A percentile compares a stretch with the other conserved stretches of the same genome.
Evolutionary conservation across 2,797 vertebrate species (phyloP).

Genomic region (Chloroceryle inda): DNA sequence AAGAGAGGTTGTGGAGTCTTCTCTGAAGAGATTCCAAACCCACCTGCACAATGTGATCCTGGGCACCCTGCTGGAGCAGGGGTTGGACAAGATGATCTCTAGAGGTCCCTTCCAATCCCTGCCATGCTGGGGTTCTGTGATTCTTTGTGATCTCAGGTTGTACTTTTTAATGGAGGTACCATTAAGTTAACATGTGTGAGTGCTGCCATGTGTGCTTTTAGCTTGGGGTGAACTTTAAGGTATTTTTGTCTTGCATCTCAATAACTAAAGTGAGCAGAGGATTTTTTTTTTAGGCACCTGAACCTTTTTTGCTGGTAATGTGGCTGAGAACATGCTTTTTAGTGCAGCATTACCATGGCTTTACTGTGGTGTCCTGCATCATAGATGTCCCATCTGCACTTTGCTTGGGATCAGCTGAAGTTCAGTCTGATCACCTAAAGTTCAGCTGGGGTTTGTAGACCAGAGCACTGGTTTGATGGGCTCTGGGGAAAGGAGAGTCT

Average conservation of each 20-base stretch:
- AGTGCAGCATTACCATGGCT: neutral
- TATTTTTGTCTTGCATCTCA: neutral
- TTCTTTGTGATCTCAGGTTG: neutral
- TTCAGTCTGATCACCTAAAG: neutral
- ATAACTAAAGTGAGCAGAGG: neutral
- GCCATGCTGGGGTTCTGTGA: neutral
- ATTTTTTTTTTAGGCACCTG: neutral
- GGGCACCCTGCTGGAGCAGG: neutral
- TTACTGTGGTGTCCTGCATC: neutral
- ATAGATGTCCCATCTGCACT: accelerated
- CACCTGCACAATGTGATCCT: too few species aligned
- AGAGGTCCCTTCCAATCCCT: neutral
- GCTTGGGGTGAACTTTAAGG: neutral
- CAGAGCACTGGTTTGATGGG: neutral
- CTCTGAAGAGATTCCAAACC: neutral
- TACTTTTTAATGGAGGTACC: too few species aligned
- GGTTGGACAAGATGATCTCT: too few species aligned
- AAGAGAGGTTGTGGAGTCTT: neutral
- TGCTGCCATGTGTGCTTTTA: accelerated
- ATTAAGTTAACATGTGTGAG: accelerated
- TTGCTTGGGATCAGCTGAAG: neutral
- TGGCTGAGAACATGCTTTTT: neutral
- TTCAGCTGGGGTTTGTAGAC: neutral
- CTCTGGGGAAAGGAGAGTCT: neutral
- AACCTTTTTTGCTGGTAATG: neutral